Evolutionary conservation across 2,797 vertebrate species (phyloP).

Genomic region (Picus viridis): DNA sequence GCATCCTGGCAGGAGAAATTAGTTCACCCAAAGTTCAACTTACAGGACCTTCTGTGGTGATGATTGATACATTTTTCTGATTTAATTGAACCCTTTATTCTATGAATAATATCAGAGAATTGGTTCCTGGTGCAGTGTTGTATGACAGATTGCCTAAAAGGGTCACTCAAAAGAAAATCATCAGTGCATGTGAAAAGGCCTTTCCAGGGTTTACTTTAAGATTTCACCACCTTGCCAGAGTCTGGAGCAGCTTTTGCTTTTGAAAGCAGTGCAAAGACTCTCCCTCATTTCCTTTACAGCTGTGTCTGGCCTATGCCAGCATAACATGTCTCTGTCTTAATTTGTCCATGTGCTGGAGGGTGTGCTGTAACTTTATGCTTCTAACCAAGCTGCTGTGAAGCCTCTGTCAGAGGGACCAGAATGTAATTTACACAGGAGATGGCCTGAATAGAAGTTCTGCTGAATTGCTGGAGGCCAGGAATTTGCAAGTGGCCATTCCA

Average conservation of each 20-base stretch:
- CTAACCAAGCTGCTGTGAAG: neutral
- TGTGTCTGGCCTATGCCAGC: accelerated
- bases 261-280: neutral
- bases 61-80: neutral
- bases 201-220: neutral
- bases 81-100: neutral
- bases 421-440: neutral
- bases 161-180: neutral
- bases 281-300: neutral
- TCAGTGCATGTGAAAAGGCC: neutral
- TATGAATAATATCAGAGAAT: neutral
- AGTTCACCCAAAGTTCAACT: neutral
- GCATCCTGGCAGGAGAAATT: neutral
- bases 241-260: neutral
- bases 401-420: neutral
- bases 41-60: neutral
- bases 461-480: neutral
- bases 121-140: neutral
- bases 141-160: neutral
- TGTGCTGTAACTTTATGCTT: neutral
- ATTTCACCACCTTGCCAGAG: neutral
- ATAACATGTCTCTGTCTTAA: neutral
- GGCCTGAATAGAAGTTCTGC: neutral
- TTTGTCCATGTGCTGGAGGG: neutral
- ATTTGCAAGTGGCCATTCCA: neutral